These are phyloP conservation scores for Rhinichthys klamathensis DNA, from an alignment of 2,113 vertebrate genomes.

Conservation along the genomic window DNA sequence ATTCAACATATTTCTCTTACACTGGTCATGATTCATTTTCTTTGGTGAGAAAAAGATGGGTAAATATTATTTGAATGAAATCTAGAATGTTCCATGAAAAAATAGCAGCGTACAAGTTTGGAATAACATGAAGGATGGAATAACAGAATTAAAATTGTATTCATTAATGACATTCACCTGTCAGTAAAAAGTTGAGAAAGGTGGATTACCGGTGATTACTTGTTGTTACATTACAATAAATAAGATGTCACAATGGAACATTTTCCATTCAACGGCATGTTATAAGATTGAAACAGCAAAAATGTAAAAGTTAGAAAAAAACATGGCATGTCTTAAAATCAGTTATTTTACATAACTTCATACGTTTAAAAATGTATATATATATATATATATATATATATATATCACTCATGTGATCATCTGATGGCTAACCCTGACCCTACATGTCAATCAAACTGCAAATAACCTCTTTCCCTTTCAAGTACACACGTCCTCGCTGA, in stretches of 20 bases:
- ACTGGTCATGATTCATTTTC: too few species aligned
- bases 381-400: not conserved
- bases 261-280: not conserved
- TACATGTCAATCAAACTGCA: not conserved
- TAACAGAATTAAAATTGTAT: not conserved
- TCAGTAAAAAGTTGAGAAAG: not conserved
- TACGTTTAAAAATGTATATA: not conserved
- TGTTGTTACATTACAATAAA: not conserved
- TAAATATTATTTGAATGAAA: not conserved
- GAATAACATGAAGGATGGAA: not conserved
- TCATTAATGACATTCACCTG: not conserved
- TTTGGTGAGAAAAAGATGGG: too few species aligned
- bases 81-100: not conserved
- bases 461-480: not conserved
- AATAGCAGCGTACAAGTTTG: not conserved
- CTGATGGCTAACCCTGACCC: not conserved
- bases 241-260: not conserved
- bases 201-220: not conserved
- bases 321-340: not conserved
- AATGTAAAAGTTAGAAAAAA: too few species aligned
- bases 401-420: not conserved
- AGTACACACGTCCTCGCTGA: not conserved
- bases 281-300: not conserved
- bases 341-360: too few species aligned
- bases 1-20: too few species aligned